A percentile compares a stretch with the other conserved stretches of the same genome.
These are phyloP conservation scores for Calypte anna DNA, from an alignment of 2,113 vertebrate species.

Conservation along the genomic window DNA sequence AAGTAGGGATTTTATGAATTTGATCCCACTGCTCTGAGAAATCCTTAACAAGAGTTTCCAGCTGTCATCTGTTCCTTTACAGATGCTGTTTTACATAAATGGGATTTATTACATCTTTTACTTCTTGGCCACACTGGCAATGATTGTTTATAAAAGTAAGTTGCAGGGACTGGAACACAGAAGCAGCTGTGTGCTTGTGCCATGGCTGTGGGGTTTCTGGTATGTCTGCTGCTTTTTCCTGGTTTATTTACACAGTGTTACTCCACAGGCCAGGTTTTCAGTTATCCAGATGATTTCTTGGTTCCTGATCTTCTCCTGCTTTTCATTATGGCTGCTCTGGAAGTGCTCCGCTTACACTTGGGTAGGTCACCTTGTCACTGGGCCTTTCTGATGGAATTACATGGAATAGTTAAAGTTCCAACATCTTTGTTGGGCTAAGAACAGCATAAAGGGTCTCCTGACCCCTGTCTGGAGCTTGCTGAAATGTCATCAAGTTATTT, in stretches of 20 bases:
- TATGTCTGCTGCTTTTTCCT: not conserved
- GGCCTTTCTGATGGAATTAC: not conserved
- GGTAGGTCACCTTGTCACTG: conserved; percentile 70
- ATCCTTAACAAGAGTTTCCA: conserved; percentile 73
- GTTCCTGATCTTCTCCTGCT: conserved; percentile 79
- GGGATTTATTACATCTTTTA: conserved; percentile 78
- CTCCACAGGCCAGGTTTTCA: conserved; percentile 80
- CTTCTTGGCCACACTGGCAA: conserved; percentile 78
- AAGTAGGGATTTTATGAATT: not conserved
- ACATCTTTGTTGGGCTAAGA: not conserved
- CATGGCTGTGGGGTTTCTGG: not conserved
- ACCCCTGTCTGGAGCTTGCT: not conserved
- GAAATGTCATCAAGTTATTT: not conserved
- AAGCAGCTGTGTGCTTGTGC: not conserved
- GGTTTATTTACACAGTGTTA: not conserved
- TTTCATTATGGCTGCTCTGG: conserved; percentile 80
- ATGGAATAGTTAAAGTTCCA: not conserved
- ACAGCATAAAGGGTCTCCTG: fast-evolving
- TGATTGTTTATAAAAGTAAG: conserved; percentile 89
- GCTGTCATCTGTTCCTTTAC: conserved; percentile 83
- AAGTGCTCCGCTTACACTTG: conserved; percentile 72
- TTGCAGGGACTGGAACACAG: not conserved
- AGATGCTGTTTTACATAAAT: conserved; percentile 79
- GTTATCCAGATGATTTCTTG: conserved; percentile 78
- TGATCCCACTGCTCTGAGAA: not conserved